Base-by-base conservation (phyloP, 2,888 invertebrate genomes). In the Pherbina coryleti region DNA sequence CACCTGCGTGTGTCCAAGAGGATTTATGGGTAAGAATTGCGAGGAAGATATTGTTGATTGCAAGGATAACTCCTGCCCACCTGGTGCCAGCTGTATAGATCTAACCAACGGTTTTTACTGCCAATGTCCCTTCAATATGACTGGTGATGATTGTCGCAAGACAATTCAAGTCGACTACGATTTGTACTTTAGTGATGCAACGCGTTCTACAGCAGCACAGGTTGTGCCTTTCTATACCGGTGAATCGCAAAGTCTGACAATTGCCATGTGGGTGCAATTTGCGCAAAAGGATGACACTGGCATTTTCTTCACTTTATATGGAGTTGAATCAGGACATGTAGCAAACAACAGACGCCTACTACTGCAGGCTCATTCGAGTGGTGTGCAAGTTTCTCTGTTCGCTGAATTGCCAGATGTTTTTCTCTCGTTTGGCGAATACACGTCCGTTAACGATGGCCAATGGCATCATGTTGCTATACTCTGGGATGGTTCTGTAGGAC, bases 161-260 rank as follows among this genome's bases (percentile, higher is more conserved):
- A 94, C 96, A n/a, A 96, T 98, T 83, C 97, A 97, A 90, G 96
- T 97, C n/a, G 97, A 98, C 90, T 99, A 98, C 89, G 98, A 99
- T 88, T 91, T 99, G 11, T 97, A 96, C 92, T 98, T 99, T 90
- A 96, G 97, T 85, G 97, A 98, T 88, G 93, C 96, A 66, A 92
- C 95, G 17, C 93, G 97, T 17, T 97, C 97, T 79, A 96, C 96
- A 83, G 98, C 98, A 5, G 95, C 97, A 31, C 95, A 98, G 90
- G 93, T 97, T 17, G 95, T 98, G 85, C 98, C 98, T 75, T 97
- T 98, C 91, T 93, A 94, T 83, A 94, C 94, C 17, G 93, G 93
- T 4, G 92, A 93, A 19, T 93, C 94, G 77, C 93, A 93, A 82
- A 95, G 96, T 85, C 89, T 98, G 44, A 97, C 98, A 0, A 92